phyloP scores from a whole-genome alignment of 2,113 vertebrate species.

The Empidonax traillii region DNA sequence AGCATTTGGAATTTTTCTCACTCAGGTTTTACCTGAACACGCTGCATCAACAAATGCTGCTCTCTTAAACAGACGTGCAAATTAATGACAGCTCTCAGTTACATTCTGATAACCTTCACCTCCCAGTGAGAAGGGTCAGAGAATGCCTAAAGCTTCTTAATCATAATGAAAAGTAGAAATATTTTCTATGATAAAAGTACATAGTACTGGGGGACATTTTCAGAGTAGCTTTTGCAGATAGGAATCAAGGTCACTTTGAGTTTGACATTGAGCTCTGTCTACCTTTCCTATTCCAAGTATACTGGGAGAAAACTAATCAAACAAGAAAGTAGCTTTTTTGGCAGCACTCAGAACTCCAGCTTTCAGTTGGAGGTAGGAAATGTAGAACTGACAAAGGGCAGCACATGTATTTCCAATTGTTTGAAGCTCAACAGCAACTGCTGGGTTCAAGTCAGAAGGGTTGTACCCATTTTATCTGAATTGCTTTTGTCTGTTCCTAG shows the following conservation, averaged over 20 bases:
- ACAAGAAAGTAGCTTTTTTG: not conserved
- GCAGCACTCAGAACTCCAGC: not conserved
- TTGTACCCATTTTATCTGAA: not conserved
- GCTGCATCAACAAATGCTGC: slow-evolving; percentile 5
- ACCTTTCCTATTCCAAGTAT: not conserved
- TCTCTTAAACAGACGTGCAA: not conserved
- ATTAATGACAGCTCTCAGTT: not conserved
- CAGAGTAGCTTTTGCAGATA: not conserved
- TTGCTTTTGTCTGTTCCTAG: not conserved
- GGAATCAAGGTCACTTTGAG: slow-evolving; percentile 11
- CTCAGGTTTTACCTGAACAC: not conserved
- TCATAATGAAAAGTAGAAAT: not conserved
- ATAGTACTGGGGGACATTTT: not conserved
- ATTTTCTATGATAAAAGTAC: not conserved
- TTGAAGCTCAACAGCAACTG: slow-evolving; percentile 1
- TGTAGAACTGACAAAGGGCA: slow-evolving; percentile 16
- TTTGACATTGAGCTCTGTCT: not conserved
- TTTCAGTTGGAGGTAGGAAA: slow-evolving; percentile 32
- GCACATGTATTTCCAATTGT: not conserved
- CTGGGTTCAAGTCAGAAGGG: not conserved
- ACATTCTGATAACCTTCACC: not conserved
- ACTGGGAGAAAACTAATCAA: not conserved
- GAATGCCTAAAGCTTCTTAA: not conserved
- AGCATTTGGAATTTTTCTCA: not conserved
- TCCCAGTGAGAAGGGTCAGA: not conserved